phyloP scores from a whole-genome alignment of 92 coral and sea anemone species.

The Phymanthus crucifer region DNA sequence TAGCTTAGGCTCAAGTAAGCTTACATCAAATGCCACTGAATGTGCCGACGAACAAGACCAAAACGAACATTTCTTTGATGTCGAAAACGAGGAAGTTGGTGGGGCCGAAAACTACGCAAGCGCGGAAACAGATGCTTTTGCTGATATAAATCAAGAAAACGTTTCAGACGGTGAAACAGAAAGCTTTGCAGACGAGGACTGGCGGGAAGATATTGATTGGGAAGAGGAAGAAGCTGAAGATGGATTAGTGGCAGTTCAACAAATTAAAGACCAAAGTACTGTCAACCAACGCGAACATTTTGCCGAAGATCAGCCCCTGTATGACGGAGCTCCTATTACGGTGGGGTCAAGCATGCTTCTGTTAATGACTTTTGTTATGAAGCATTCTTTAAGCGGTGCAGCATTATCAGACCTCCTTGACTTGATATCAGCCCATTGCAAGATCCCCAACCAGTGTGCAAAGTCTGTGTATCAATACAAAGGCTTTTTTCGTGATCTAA shows the following conservation, averaged over 20 bases:
- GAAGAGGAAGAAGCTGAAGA: not conserved
- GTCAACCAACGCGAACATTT: not conserved
- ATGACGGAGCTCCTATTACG: constrained; percentile 43
- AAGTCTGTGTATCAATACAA: constrained; percentile 19
- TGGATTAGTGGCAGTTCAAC: not conserved
- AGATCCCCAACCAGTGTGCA: constrained; percentile 31
- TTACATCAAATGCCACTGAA: not conserved
- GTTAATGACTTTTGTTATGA: constrained; percentile 29
- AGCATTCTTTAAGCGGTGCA: constrained; percentile 29
- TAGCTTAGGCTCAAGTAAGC: not conserved
- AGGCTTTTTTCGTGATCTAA: constrained; percentile 11
- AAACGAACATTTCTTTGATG: not conserved
- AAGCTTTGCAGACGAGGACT: constrained; percentile 11
- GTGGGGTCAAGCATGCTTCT: constrained; percentile 5
- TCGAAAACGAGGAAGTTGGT: not conserved
- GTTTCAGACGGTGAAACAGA: not conserved
- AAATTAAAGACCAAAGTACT: not conserved
- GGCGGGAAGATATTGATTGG: not conserved
- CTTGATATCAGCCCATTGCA: constrained; percentile 32
- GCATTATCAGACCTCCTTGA: constrained; percentile 38
- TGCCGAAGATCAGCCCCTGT: constrained; percentile 34
- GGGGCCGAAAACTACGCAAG: not conserved
- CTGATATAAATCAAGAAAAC: not conserved
- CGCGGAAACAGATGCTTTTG: not conserved
- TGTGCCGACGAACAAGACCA: constrained; percentile 3